Percentiles rank a stretch among this genome's conserved stretches.
phyloP scores from a whole-genome alignment of 2,113 vertebrate species.

The Micronycteris hirsuta region DNA sequence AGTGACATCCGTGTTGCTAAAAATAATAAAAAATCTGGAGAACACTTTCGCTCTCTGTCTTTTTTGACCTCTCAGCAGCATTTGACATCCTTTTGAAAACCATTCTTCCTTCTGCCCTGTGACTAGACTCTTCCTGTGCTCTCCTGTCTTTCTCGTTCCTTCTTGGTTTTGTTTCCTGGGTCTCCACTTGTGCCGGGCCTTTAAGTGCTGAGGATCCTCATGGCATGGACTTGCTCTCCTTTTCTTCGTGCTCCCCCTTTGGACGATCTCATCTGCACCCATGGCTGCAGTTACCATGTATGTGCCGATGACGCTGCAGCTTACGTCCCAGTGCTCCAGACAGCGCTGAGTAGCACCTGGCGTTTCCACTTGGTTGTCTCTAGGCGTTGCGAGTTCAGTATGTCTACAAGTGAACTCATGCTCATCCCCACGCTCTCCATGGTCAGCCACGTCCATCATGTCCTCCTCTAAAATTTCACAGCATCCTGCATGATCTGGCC shows the following conservation, averaged over 20 bases:
- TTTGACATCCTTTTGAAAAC: neutral
- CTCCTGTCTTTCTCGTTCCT: neutral
- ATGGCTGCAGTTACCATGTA: neutral
- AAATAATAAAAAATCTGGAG: neutral
- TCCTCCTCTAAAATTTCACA: neutral
- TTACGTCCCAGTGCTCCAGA: neutral
- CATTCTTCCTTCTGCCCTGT: neutral
- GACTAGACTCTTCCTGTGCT: neutral
- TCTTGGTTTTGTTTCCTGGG: neutral
- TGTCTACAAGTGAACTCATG: neutral
- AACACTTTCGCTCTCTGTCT: neutral
- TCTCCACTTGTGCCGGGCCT: neutral
- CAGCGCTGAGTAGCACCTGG: neutral
- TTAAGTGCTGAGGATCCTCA: neutral
- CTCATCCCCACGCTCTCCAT: neutral
- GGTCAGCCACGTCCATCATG: accelerated
- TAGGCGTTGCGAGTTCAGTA: neutral
- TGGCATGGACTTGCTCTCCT: neutral
- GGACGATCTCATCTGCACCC: neutral
- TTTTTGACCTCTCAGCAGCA: neutral
- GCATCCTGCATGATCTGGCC: neutral
- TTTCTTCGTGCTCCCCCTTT: neutral
- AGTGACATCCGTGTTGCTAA: neutral
- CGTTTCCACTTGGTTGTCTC: neutral
- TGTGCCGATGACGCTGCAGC: too few relatives aligned